Base-by-base conservation (phyloP, 2,113 vertebrate species). In the Nothobranchius furzeri region DNA sequence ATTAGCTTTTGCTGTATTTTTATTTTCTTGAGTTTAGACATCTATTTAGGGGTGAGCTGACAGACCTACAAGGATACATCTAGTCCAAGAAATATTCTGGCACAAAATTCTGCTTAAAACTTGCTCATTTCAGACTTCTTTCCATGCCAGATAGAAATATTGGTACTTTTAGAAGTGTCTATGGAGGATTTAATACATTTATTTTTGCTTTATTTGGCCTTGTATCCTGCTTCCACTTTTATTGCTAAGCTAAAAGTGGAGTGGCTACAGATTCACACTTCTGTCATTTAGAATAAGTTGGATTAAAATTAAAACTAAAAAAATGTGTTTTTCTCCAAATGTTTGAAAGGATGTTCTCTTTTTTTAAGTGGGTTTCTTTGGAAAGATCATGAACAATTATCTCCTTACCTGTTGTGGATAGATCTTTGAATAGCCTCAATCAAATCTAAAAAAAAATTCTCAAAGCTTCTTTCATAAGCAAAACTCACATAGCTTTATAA, bases 201-300 rank as follows among this genome's bases (percentile, higher is more conserved):
- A 3, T 47, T 14, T 47, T 47, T 47, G 6, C 14, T 15, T 6
- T 14, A 12, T 47, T 47, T 14, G 13, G 45, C 45, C 13, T 49
- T 49, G n/a, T 49, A 49, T 8, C 47, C 7, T 6, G 6, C 17
- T n/a, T 49, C 15, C 7, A n/a, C 13, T 14, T 14, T 13, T 13
- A 4, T 3, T 7, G 43, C 1, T 45, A 47, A 9, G n/a, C n/a
- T 50, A 50, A 17, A 7, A 17, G 14, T 49, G 24, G 10, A 6
- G 14, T 8, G 20, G 35, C 9, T 1, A 53, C 42, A 53, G 25
- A 11, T 45, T 7, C 43, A 45, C 1, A 4, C 43, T 12, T 45
- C 15, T 53, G 40, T 60, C 11, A 53, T 59, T n/a, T 30, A 30
- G n/a, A 43, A 12, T 14, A 52, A 52, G 24, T 65, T 46, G 62